Conservation (phyloP, 2,888 invertebrate genomes). For the Drosophila parthenogenetica region DNA sequence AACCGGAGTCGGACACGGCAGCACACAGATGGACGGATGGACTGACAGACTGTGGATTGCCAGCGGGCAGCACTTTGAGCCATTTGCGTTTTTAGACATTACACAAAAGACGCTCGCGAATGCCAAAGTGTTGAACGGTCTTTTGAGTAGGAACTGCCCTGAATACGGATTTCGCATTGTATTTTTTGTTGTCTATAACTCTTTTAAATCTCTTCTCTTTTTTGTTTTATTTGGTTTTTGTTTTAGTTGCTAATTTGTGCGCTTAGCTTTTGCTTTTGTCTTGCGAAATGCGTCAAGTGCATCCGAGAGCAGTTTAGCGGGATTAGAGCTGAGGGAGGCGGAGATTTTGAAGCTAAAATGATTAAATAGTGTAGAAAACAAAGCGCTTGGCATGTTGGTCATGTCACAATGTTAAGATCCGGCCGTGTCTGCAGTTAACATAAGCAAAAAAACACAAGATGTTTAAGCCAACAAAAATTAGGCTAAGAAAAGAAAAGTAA, state of each 20-base stretch:
- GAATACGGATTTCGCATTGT: constrained; percentile 78
- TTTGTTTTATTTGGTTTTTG: constrained; percentile 15
- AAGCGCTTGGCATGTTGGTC: constrained; percentile 29
- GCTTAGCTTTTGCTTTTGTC: constrained; percentile 50
- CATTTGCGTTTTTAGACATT: constrained; percentile 74
- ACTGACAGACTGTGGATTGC: neutral
- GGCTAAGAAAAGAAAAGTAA: neutral
- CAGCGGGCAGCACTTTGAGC: constrained; percentile 56
- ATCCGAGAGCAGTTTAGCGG: constrained; percentile 1
- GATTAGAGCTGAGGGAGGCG: neutral
- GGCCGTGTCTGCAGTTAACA: constrained; percentile 28
- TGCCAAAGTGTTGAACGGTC: constrained; percentile 70
- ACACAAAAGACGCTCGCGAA: constrained; percentile 74
- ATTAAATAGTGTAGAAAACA: constrained; percentile 5
- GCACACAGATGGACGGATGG: constrained; percentile 1
- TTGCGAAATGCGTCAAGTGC: constrained; percentile 56
- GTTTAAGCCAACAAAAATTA: neutral
- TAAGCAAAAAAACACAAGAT: neutral
- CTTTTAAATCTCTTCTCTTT: constrained; percentile 5
- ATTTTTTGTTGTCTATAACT: constrained; percentile 12
- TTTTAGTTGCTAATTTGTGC: constrained; percentile 67
- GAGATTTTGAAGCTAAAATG: no score
- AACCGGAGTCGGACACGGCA: constrained; percentile 35
- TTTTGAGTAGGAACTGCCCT: constrained; percentile 75
- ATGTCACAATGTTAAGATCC: constrained; percentile 46